Conservation (phyloP, 2,113 vertebrate species). For the Speoplatyrhinus poulsoni region DNA sequence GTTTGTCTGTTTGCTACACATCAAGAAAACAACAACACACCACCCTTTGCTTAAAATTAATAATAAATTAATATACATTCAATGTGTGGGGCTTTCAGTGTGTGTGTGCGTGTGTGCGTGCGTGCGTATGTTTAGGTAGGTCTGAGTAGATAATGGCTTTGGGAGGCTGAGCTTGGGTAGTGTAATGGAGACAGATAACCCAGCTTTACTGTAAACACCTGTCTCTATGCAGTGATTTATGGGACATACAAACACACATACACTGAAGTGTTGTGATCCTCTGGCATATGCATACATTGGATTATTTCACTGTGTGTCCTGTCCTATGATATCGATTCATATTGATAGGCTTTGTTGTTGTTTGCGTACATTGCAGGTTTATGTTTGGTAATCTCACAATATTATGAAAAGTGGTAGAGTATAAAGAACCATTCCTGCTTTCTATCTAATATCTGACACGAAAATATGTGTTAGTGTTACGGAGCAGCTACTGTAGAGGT, state of each 20-base stretch:
- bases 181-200: conserved; percentile 80
- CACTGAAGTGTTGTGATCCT: conserved; percentile 14
- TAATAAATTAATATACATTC: conserved; percentile 29
- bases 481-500: too few species aligned
- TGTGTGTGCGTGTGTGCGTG: conserved; percentile 36
- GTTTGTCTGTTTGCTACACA: conserved; percentile 54
- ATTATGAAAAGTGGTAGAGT: too few species aligned
- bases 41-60: conserved; percentile 28
- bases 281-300: conserved; percentile 24
- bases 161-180: conserved; percentile 57
- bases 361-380: not conserved
- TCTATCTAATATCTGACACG: too few species aligned
- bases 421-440: too few species aligned
- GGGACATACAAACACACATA: conserved; percentile 46
- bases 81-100: conserved; percentile 46
- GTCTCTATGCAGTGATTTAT: conserved; percentile 83
- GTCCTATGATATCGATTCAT: not conserved
- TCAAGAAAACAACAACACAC: conserved; percentile 36
- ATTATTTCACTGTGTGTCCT: conserved; percentile 19
- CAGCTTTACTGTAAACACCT: conserved; percentile 80
- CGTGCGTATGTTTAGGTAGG: conserved; percentile 71
- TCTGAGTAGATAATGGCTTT: conserved; percentile 78
- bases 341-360: not conserved
- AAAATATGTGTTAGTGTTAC: too few species aligned
- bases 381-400: too few species aligned